A percentile compares a stretch with the other conserved stretches of the same genome.
Evolutionary conservation across 2,113 vertebrate genomes (phyloP).

Genomic region (Eclectus roratus): DNA sequence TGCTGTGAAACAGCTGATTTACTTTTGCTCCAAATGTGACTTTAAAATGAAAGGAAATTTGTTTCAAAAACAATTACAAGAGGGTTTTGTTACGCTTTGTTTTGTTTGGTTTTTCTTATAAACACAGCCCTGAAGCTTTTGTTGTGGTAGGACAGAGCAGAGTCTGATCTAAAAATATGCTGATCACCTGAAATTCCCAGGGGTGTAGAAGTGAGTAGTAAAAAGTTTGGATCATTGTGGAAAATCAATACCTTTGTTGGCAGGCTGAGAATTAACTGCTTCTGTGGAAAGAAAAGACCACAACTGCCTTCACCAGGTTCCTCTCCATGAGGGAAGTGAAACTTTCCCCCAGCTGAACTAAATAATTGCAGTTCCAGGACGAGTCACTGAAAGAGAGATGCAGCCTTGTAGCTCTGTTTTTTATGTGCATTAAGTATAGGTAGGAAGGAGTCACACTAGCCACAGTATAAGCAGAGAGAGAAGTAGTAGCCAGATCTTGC

Average conservation of each 20-base stretch:
- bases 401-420: background rate
- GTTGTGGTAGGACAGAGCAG: background rate
- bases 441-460: background rate
- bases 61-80: background rate
- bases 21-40: background rate
- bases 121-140: background rate
- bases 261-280: background rate
- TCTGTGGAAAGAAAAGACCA: background rate
- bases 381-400: fast-evolving
- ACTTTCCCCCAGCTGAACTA: background rate
- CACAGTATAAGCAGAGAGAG: fast-evolving
- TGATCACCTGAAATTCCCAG: background rate
- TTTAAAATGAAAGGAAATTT: background rate
- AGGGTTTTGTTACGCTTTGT: background rate
- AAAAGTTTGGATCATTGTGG: background rate
- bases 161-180: background rate
- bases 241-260: background rate
- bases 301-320: background rate
- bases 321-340: background rate
- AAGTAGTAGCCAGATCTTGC: background rate
- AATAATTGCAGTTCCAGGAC: background rate
- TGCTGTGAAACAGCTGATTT: background rate
- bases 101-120: fast-evolving
- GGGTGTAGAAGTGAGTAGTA: too few species aligned
- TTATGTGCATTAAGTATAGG: too few species aligned